Percentiles rank a stretch among this genome's conserved stretches.
These are phyloP conservation scores for Mizuhopecten yessoensis DNA, from an alignment of 1,140 invertebrate genomes.

Conservation along the genomic window DNA sequence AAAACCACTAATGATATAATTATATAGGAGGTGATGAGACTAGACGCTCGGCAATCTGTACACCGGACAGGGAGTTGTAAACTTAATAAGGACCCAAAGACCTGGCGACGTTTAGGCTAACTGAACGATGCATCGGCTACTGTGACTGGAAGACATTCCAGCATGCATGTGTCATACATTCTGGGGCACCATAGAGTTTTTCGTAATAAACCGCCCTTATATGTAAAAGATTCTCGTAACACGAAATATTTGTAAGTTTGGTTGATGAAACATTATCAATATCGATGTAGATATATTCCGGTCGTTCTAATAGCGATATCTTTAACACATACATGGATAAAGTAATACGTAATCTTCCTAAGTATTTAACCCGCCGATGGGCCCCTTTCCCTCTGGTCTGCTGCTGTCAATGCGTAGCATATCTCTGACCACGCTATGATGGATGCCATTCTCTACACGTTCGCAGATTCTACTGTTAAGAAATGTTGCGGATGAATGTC, in stretches of 20 bases:
- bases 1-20: no score
- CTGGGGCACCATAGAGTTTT: background rate
- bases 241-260: no score
- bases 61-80: background rate
- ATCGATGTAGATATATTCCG: no score
- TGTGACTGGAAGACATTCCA: background rate
- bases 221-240: no score
- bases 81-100: background rate
- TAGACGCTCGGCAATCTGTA: background rate
- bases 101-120: background rate
- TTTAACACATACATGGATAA: no score
- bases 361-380: background rate
- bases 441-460: background rate
- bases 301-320: no score
- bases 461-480: background rate
- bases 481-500: background rate
- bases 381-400: background rate
- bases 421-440: background rate
- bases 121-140: background rate
- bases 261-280: no score
- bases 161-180: background rate
- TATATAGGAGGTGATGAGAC: no score
- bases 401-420: conserved; percentile 3
- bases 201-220: background rate
- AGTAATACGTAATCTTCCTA: no score